These are phyloP conservation scores for Dolichotis patagonum DNA, from an alignment of 2,113 vertebrate genomes.

Conservation along the genomic window DNA sequence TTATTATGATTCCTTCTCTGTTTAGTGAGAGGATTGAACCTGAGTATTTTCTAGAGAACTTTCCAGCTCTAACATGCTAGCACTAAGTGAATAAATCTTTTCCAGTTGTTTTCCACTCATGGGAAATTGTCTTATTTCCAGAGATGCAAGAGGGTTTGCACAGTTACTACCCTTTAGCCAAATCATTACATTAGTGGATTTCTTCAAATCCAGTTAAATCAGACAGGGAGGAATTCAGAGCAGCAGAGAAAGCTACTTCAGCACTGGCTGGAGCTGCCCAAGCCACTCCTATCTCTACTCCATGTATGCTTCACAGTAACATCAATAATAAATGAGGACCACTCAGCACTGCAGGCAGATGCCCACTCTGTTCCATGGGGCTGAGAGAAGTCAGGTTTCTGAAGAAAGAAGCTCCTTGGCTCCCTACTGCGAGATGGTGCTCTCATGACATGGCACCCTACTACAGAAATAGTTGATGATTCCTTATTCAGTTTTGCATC, in stretches of 20 bases:
- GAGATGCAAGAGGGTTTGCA: neutral
- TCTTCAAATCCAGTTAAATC: neutral
- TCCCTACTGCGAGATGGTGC: neutral
- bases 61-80: neutral
- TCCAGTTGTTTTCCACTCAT: neutral
- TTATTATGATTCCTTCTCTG: neutral
- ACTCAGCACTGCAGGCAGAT: neutral
- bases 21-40: neutral
- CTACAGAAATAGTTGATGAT: neutral
- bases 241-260: neutral
- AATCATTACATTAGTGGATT: neutral
- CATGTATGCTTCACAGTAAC: neutral
- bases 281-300: neutral
- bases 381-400: neutral
- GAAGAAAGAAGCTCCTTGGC: neutral
- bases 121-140: neutral
- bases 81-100: slow-evolving; percentile 19
- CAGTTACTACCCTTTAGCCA: neutral
- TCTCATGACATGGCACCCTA: neutral
- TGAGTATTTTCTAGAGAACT: neutral
- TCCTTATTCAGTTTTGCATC: neutral
- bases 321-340: neutral
- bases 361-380: neutral
- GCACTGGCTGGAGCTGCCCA: neutral
- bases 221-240: neutral